A percentile compares a stretch with the other conserved stretches of the same genome.
Conservation (phyloP, 1,140 invertebrate species). For the Oreohelix idahoensis region DNA sequence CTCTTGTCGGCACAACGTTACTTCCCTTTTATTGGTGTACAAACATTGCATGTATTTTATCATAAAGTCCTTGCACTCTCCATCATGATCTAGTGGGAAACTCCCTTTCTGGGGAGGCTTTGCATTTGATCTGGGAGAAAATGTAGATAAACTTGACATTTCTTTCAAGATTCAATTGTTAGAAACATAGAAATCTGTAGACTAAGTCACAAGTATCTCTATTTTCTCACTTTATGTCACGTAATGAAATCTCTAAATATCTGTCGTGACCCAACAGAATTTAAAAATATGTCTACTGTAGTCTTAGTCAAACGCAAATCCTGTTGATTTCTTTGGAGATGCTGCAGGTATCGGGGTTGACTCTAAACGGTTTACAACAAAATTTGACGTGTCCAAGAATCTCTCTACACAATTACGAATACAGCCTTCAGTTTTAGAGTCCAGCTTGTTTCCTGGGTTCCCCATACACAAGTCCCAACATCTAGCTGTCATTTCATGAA, state of each 20-base stretch:
- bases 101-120: constrained; percentile 48
- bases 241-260: neutral
- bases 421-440: constrained; percentile 90
- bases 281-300: neutral
- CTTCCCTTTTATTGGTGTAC: constrained; percentile 81
- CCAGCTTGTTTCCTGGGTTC: constrained; percentile 88
- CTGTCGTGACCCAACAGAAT: no score
- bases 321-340: constrained; percentile 30
- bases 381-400: constrained; percentile 83
- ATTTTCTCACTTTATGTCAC: neutral
- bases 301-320: constrained; percentile 17
- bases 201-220: no score
- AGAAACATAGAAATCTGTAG: no score
- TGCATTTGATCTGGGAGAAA: constrained; percentile 39
- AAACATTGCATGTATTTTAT: constrained; percentile 92
- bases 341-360: constrained; percentile 27
- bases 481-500: constrained; percentile 89
- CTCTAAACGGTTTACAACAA: constrained; percentile 55
- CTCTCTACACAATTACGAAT: constrained; percentile 93
- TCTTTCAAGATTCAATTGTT: neutral
- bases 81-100: constrained; percentile 48
- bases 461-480: constrained; percentile 97
- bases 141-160: constrained; percentile 40
- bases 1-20: constrained; percentile 82
- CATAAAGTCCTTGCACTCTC: constrained; percentile 88